phyloP scores from a whole-genome alignment of 2,797 vertebrate species.

The Enteromius afrohamiltoni region DNA sequence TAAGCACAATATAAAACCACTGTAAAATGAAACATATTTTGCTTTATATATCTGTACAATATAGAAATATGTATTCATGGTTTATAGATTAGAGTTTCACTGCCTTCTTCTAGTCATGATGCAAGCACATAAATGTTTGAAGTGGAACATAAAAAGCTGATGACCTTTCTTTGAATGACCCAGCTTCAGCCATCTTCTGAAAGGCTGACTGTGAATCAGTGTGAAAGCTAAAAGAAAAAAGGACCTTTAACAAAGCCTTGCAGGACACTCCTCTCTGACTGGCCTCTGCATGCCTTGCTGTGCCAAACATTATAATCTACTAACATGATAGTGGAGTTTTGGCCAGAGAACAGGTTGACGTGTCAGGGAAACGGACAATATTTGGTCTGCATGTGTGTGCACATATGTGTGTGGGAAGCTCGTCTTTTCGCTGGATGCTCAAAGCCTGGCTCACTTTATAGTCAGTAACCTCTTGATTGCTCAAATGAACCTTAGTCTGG shows the following conservation, averaged over 20 bases:
- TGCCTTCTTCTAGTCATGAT: slow-evolving; percentile 51
- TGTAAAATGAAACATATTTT: neutral
- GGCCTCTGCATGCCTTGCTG: slow-evolving; percentile 35
- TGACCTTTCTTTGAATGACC: slow-evolving; percentile 79
- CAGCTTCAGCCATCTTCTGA: slow-evolving; percentile 64
- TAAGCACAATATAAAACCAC: neutral
- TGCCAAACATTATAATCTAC: neutral
- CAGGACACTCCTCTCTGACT: slow-evolving; percentile 29
- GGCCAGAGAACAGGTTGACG: slow-evolving; percentile 11
- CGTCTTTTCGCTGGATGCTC: neutral
- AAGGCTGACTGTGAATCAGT: slow-evolving; percentile 48
- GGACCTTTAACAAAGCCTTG: slow-evolving; percentile 44
- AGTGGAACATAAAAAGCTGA: slow-evolving; percentile 72
- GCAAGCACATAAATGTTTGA: slow-evolving; percentile 66
- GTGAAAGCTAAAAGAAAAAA: slow-evolving; percentile 37
- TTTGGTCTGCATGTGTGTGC: slow-evolving; percentile 12
- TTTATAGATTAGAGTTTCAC: neutral
- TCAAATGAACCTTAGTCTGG: slow-evolving; percentile 33
- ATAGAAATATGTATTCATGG: neutral
- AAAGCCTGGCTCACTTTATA: neutral
- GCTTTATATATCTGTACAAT: neutral
- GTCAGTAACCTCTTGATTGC: neutral
- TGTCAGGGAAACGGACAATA: neutral
- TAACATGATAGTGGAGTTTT: neutral
- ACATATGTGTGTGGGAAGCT: neutral